phyloP scores from a whole-genome alignment of 2,888 invertebrate species.

The Leucania comma region DNA sequence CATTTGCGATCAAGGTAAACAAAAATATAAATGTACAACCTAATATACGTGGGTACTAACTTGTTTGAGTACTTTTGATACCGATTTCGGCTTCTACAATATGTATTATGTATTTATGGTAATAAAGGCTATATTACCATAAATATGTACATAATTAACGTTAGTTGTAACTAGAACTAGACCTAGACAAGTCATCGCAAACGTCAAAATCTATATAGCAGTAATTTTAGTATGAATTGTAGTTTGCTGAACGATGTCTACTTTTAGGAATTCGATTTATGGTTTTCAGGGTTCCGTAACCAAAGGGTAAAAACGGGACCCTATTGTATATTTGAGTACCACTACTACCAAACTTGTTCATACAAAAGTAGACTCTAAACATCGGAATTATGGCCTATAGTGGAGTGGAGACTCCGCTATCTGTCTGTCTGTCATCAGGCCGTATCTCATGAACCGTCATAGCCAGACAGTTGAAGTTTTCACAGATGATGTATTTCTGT shows the following conservation, averaged over 20 bases:
- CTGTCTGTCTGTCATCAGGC: too few relatives aligned
- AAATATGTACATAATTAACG: too few relatives aligned
- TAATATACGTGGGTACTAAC: constrained; percentile 11
- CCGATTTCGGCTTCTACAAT: constrained; percentile 48
- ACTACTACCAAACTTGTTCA: too few relatives aligned
- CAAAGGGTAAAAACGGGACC: too few relatives aligned
- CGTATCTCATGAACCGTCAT: too few relatives aligned
- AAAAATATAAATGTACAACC: constrained; percentile 36
- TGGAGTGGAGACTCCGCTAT: too few relatives aligned
- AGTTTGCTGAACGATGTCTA: not conserved
- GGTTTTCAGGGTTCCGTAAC: too few relatives aligned
- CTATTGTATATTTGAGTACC: too few relatives aligned
- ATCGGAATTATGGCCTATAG: too few relatives aligned
- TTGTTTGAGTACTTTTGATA: constrained; percentile 50
- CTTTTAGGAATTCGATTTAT: not conserved
- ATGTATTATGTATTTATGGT: constrained; percentile 54
- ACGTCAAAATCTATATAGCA: constrained; percentile 46
- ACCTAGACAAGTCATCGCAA: constrained; percentile 38
- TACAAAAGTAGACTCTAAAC: too few relatives aligned
- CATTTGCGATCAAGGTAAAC: constrained; percentile 59
- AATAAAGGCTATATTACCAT: constrained; percentile 31
- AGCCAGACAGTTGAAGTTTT: too few relatives aligned
- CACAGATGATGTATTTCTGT: too few relatives aligned
- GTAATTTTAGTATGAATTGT: constrained; percentile 15
- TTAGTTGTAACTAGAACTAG: constrained; percentile 48